These are phyloP conservation scores for Epistrophe eligans DNA, from an alignment of 2,888 invertebrate genomes.

Conservation along the genomic window DNA sequence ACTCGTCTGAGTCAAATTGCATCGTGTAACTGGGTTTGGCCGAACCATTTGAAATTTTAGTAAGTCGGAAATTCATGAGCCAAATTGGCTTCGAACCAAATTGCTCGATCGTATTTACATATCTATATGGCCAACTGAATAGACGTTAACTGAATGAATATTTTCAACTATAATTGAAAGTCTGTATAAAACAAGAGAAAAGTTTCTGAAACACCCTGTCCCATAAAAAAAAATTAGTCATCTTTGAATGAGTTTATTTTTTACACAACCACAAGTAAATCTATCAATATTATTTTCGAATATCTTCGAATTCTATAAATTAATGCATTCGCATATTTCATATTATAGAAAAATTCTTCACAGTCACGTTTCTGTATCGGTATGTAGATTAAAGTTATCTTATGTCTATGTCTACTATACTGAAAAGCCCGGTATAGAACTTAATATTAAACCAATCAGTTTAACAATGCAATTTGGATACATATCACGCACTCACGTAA, in stretches of 20 bases:
- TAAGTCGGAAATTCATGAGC: too few relatives aligned
- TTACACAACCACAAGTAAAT: not conserved
- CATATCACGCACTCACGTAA: slow-evolving; percentile 63
- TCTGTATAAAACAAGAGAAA: too few relatives aligned
- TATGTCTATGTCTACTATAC: not conserved
- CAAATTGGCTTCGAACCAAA: too few relatives aligned
- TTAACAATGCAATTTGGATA: slow-evolving; percentile 46
- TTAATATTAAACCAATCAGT: slow-evolving; percentile 8
- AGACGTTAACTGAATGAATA: too few relatives aligned
- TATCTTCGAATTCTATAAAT: not conserved
- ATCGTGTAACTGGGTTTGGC: too few relatives aligned
- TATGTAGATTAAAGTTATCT: not conserved
- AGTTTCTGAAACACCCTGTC: not conserved
- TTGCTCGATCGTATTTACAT: too few relatives aligned
- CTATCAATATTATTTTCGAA: not conserved
- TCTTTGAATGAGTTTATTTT: not conserved
- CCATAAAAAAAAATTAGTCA: not conserved
- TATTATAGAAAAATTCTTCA: not conserved
- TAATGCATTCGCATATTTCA: not conserved
- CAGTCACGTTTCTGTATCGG: slow-evolving; percentile 14
- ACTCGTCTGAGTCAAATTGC: too few relatives aligned
- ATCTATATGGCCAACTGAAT: too few relatives aligned
- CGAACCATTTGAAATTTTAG: too few relatives aligned
- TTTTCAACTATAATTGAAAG: too few relatives aligned
- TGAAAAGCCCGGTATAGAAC: slow-evolving; percentile 38